Evolutionary conservation across 1,140 invertebrate genomes (phyloP), one percentile per base, ranked within the genome.

Genomic region (Choristoneura fumiferana): DNA sequence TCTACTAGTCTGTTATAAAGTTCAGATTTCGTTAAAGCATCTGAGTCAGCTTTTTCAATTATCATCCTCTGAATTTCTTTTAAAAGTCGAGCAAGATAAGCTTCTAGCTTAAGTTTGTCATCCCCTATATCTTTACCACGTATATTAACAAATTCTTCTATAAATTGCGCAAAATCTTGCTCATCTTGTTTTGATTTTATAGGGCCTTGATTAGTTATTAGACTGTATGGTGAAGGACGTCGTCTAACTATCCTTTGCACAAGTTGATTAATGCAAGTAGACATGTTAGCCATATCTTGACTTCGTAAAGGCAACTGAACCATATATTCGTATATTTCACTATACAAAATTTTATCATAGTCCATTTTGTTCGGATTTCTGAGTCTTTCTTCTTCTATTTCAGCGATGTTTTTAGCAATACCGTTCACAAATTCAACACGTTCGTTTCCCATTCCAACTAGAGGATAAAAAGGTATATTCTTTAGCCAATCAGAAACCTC

Each of bases 401-500:
- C 58, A 39, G 53, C 52, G 18, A 80, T 72, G 49, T 71, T 62
- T 58, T 60, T 66, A 18, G 74, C 74, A n/a, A 77, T 57, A 36
- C 59, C 62, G 8, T 61, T 69, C 29, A 80, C 55, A 49, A 69
- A 72, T 13, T 72, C 63, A 18, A 70, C 58, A 17, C 65, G 54
- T 12, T 59, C 8, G 54, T 68, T 69, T 8, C 56, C 61, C 0
- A 43, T 17, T 8, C 13, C 52, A 54, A 63, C 65, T 34, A 67
- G 77, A n/a, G 60, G 60, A 43, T 66, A 40, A 14, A 77, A 60
- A 4, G 77, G 77, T 53, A 80, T 58, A 18, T 58, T 61, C 13
- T 66, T 73, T 9, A 80, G 54, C 67, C 74, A 76, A 34, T 80
- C 71, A 9, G 69, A 68, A 56, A 80, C 65, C 13, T 65, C 38